Evolutionary conservation across 2,888 invertebrate genomes (phyloP).

Genomic region (Andrena camellia): DNA sequence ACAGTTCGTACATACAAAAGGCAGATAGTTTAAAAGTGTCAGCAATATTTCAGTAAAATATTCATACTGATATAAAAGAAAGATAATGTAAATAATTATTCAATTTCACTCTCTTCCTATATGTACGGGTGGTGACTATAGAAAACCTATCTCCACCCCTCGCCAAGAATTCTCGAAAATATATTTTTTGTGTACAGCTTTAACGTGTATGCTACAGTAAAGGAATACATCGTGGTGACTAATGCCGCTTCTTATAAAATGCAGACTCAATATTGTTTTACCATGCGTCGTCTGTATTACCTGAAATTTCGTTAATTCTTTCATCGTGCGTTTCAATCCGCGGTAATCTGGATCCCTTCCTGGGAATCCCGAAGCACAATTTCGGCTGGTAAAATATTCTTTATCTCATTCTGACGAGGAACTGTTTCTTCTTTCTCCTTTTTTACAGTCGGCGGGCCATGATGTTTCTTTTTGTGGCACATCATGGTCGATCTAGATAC

Average conservation of each 20-base stretch:
- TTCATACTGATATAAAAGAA: slow-evolving; percentile 38
- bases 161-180: slow-evolving; percentile 64
- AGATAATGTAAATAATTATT: slow-evolving; percentile 34
- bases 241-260: slow-evolving; percentile 65
- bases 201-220: slow-evolving; percentile 56
- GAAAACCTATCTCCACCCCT: slow-evolving; percentile 49
- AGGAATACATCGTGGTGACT: slow-evolving; percentile 68
- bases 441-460: slow-evolving; percentile 61
- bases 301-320: slow-evolving; percentile 11
- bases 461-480: slow-evolving; percentile 87
- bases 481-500: slow-evolving; percentile 88
- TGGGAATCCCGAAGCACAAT: slow-evolving; percentile 69
- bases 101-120: slow-evolving; percentile 25
- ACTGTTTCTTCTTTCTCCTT: slow-evolving; percentile 73
- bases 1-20: slow-evolving; percentile 32
- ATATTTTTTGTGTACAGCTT: slow-evolving; percentile 70
- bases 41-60: slow-evolving; percentile 29
- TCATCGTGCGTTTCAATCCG: slow-evolving; percentile 64
- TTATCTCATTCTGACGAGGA: slow-evolving; percentile 55
- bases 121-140: slow-evolving; percentile 38
- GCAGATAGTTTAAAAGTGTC: slow-evolving; percentile 33
- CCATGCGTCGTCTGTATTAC: slow-evolving; percentile 37
- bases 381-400: slow-evolving; percentile 60
- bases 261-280: slow-evolving; percentile 56
- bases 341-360: slow-evolving; percentile 72